Conservation (phyloP, 1,140 invertebrate species). For the Aphidius ervi region DNA sequence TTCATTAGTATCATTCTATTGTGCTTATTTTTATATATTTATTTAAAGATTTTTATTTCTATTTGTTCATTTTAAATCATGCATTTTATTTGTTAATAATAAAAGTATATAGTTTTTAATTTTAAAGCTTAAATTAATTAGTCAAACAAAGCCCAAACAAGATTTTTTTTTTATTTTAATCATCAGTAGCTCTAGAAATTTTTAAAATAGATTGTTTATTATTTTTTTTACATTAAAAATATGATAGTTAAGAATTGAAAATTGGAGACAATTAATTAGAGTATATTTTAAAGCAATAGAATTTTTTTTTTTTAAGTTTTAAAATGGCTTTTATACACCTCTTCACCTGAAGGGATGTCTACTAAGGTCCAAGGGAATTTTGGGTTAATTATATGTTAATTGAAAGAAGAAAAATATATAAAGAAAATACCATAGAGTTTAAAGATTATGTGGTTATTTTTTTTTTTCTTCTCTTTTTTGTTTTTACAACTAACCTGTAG, state of each 20-base stretch:
- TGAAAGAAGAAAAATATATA: slow-evolving; percentile 6
- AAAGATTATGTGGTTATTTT: neutral
- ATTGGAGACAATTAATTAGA: too few relatives aligned
- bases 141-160: too few relatives aligned
- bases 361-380: slow-evolving; percentile 40
- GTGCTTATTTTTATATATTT: too few relatives aligned
- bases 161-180: too few relatives aligned
- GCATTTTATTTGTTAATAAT: too few relatives aligned
- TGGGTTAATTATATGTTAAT: slow-evolving; percentile 21
- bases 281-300: neutral
- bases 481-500: slow-evolving; percentile 47
- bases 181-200: too few relatives aligned
- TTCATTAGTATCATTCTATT: too few relatives aligned
- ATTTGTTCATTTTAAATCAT: too few relatives aligned
- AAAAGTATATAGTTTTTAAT: too few relatives aligned
- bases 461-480: too few relatives aligned
- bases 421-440: neutral
- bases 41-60: neutral
- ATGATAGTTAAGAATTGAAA: neutral
- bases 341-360: slow-evolving; percentile 44
- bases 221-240: neutral
- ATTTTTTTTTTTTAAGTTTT: neutral
- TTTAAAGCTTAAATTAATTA: too few relatives aligned
- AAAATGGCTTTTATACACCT: slow-evolving; percentile 34
- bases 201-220: neutral